Evolutionary conservation across 2,888 invertebrate genomes (phyloP).

Genomic region (Pomacea canaliculata): DNA sequence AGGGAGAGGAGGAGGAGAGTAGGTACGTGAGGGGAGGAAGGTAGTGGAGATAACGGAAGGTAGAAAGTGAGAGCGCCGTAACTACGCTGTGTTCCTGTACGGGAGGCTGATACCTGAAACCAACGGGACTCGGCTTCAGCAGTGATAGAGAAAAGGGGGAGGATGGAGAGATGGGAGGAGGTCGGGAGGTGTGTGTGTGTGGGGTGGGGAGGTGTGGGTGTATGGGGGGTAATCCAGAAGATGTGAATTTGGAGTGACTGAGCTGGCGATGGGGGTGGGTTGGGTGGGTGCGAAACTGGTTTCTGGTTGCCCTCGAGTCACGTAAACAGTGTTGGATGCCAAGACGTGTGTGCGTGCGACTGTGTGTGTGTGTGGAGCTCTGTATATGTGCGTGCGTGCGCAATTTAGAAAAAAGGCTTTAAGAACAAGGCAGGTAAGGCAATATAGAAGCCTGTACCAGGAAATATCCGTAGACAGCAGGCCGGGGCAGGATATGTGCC

Average conservation of each 20-base stretch:
- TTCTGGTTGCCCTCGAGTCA: background rate
- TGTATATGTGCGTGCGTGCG: background rate
- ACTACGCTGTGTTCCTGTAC: background rate
- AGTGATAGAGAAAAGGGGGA: too few species aligned
- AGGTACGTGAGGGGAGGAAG: too few species aligned
- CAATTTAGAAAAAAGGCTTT: background rate
- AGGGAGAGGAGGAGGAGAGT: background rate
- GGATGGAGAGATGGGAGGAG: conserved; percentile 2
- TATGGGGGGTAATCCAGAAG: background rate
- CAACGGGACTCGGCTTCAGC: background rate
- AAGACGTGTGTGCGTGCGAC: background rate
- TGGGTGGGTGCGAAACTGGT: background rate
- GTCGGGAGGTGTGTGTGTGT: background rate
- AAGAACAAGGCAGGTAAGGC: too few species aligned
- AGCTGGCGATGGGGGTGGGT: background rate
- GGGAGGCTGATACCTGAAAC: background rate
- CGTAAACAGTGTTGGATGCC: background rate
- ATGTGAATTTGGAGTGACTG: background rate
- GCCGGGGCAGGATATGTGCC: too few species aligned
- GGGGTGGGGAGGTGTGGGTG: background rate
- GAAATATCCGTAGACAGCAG: too few species aligned
- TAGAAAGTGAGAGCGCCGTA: background rate
- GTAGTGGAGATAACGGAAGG: too few species aligned
- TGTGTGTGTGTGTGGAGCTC: background rate
- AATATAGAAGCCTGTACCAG: too few species aligned